A percentile compares a stretch with the other conserved stretches of the same genome.
Evolutionary conservation across 2,113 vertebrate genomes (phyloP).

Genomic region (pig (Sus scrofa)): T2T-Sscrofa CM000819.6:138502001-138502500

Average conservation of each 20-base stretch:
- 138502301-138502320: not conserved
- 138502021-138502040: not conserved
- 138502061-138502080: not conserved
- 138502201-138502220: not conserved
- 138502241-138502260: not conserved
- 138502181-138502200: not conserved
- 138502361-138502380: not conserved
- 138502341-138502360: not conserved
- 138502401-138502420: not conserved
- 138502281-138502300: not conserved
- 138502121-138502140: not conserved
- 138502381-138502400: not conserved
- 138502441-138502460: not conserved
- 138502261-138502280: not conserved
- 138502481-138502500: not conserved
- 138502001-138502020: not conserved
- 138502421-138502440: not conserved
- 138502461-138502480: too few relatives aligned
- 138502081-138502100: conserved; percentile 31
- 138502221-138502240: not conserved
- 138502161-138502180: not conserved
- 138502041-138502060: not conserved
- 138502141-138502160: not conserved
- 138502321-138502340: not conserved
- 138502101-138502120: not conserved